Conservation (phyloP, 1,140 invertebrate genomes). For the Cecropterus lyciades region DNA sequence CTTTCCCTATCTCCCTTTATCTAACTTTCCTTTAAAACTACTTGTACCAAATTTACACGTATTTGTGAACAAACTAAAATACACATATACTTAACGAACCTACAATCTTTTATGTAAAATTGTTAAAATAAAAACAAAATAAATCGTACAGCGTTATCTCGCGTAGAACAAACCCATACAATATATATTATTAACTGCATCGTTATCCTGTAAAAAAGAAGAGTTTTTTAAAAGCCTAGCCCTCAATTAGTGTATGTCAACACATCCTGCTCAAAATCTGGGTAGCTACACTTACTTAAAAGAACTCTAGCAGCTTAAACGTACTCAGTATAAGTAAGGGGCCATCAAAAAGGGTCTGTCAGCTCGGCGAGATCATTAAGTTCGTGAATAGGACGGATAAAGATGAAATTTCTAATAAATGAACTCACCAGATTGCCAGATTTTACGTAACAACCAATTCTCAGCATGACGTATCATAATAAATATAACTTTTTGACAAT, state of each 20-base stretch:
- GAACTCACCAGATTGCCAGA: background rate
- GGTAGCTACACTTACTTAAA: background rate
- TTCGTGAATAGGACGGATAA: constrained; percentile 23
- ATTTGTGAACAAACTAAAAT: no score
- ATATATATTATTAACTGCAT: no score
- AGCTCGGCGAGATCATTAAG: constrained; percentile 25
- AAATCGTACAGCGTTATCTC: no score
- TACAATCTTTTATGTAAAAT: no score
- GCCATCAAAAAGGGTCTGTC: constrained; percentile 19
- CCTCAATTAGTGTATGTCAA: constrained; percentile 14
- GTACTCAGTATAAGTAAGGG: constrained; percentile 15
- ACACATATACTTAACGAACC: no score
- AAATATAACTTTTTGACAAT: no score
- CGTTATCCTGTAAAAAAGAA: background rate
- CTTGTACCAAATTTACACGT: no score
- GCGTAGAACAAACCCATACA: no score
- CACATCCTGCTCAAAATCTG: background rate
- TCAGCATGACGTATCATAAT: no score
- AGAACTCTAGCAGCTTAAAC: constrained; percentile 7
- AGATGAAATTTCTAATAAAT: constrained; percentile 27
- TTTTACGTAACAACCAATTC: constrained; percentile 4
- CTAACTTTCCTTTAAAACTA: no score
- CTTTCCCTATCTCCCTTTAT: no score
- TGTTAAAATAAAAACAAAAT: no score
- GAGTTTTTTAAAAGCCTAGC: background rate